Evolutionary conservation across 2,113 vertebrate species (phyloP).

Genomic region (Okapia johnstoni): DNA sequence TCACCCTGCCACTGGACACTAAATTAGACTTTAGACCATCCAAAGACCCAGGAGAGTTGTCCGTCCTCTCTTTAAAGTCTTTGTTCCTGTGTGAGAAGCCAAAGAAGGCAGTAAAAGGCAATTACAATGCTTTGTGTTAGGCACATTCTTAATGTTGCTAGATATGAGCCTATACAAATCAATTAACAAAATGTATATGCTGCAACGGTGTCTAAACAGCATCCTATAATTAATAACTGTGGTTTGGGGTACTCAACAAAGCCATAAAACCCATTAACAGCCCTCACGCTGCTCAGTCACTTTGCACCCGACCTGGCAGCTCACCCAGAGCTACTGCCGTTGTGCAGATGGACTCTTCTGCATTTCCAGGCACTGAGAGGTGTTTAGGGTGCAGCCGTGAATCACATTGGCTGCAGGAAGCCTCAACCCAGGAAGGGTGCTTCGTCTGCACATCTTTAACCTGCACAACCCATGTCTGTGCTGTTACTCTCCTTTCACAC

Average conservation of each 20-base stretch:
- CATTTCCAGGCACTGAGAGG: neutral
- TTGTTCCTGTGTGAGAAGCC: neutral
- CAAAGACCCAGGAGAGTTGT: neutral
- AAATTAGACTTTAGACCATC: neutral
- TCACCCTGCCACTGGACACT: neutral
- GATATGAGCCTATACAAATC: conserved; percentile 44
- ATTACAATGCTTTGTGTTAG: neutral
- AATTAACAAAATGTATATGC: conserved; percentile 58
- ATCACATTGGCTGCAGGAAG: neutral
- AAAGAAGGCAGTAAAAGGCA: neutral
- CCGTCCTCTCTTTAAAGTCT: neutral
- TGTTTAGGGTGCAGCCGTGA: neutral
- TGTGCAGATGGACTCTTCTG: neutral
- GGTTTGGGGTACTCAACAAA: conserved; percentile 16
- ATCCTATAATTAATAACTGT: conserved; percentile 60
- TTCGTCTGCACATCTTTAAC: neutral
- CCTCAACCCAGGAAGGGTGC: neutral
- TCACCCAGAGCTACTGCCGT: neutral
- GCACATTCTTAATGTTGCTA: conserved; percentile 34
- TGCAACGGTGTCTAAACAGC: conserved; percentile 39
- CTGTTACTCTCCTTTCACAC: neutral
- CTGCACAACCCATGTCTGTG: neutral
- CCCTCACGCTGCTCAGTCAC: neutral
- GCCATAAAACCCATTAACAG: conserved; percentile 59
- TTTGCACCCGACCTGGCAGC: neutral